Evolutionary conservation across 2,888 invertebrate species (phyloP), one percentile per base, ranked within the genome.

Genomic region (Eupelmus urozonus): DNA sequence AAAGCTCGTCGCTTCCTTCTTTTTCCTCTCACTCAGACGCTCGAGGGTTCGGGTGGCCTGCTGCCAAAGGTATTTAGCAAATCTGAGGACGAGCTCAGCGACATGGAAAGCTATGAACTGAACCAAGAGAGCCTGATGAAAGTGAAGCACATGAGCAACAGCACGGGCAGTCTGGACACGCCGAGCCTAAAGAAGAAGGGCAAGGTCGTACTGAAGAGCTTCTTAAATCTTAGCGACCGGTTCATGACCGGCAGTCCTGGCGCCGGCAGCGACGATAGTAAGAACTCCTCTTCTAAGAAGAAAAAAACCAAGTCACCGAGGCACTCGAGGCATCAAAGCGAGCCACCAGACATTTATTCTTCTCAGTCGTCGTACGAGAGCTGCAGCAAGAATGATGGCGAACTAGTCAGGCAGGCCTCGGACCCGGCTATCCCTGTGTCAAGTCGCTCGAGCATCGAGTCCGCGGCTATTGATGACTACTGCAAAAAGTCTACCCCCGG

Each of bases 21-120:
- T 59, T 53, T 59, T 23, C n/a, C n/a, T n/a, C n/a, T 23, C 51
- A 40, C 25, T 13, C 18, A 76, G 76, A 76, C 66, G 20, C 25
- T 76, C 27, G 70, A 79, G 55, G 23, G 29, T 29, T 70, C 80
- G 11, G 27, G n/a, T n/a, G n/a, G n/a, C n/a, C 45, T 70, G 2
- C 57, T 72, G 7, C 79, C 79, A 23, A 81, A 81, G 23, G 20
- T 72, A 29, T 86, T 87, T 71, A 89, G 89, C 76, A 89, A 89
- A 79, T 90, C 90, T 1, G 89, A 89, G n/a, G 89, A 89, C 66
- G 89, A 90, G 73, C 82, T 90, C 57, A 88, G 86, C 76, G 83
- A 83, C 55, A 85, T 85, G 51, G 84, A 86, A 76, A 86, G 83
- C 59, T 84, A 83, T 66, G 84, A 85, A 73, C 79, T 84, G 9